Evolutionary conservation across 2,113 vertebrate genomes (phyloP).

Genomic region (Thermophis baileyi): DNA sequence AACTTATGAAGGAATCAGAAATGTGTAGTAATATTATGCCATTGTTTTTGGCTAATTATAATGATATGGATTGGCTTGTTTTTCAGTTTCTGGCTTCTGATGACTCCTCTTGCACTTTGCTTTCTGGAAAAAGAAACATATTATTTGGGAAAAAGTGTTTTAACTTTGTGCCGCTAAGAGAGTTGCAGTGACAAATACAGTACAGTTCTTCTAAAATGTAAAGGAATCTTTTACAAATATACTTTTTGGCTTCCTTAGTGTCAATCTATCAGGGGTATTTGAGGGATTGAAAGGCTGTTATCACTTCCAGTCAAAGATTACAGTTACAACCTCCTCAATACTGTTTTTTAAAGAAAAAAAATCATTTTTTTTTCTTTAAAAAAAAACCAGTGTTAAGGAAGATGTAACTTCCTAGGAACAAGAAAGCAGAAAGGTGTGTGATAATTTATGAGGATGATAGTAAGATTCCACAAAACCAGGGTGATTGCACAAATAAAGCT

Average conservation of each 20-base stretch:
- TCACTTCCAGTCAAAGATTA: background rate
- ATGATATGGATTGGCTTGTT: background rate
- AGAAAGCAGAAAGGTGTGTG: too few species aligned
- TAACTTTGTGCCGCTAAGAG: background rate
- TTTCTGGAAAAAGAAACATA: background rate
- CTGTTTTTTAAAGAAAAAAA: background rate
- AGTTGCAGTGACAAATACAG: background rate
- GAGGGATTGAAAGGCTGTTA: background rate
- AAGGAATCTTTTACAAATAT: background rate
- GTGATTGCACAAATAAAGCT: background rate
- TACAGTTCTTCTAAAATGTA: background rate
- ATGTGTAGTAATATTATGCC: background rate
- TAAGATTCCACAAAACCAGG: background rate
- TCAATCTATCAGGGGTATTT: background rate
- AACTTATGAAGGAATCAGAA: background rate
- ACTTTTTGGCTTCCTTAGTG: background rate
- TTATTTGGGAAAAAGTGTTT: background rate
- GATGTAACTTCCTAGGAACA: too few species aligned
- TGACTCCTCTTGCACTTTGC: background rate
- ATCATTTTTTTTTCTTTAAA: too few species aligned
- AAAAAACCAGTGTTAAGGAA: too few species aligned
- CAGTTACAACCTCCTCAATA: background rate
- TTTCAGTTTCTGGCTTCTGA: background rate
- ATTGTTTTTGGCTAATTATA: background rate
- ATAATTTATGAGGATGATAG: too few species aligned